Evolutionary conservation across 2,888 invertebrate species (phyloP).

Genomic region (Cyclophora punctaria): DNA sequence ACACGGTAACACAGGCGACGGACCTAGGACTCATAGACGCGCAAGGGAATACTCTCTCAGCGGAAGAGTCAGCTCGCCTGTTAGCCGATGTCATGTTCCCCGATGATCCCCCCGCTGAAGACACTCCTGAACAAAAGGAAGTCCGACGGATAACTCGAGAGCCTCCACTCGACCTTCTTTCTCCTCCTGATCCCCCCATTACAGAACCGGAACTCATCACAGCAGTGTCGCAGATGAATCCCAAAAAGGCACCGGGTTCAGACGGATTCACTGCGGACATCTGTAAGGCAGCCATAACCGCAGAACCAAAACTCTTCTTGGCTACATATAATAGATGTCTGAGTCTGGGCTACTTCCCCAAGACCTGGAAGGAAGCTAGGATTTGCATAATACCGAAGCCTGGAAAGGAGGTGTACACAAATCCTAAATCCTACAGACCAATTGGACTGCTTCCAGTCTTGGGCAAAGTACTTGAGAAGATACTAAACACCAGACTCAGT

Average conservation of each 20-base stretch:
- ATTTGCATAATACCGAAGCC: too few species aligned
- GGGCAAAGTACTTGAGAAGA: neutral
- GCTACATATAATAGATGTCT: conserved; percentile 1
- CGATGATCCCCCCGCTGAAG: neutral
- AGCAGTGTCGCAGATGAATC: neutral
- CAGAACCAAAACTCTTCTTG: neutral
- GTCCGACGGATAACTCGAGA: neutral
- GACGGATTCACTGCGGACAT: conserved; percentile 7
- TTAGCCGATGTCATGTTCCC: neutral
- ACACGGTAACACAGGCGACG: conserved; percentile 1
- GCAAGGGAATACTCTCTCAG: neutral
- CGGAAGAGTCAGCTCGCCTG: neutral
- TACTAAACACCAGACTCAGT: neutral
- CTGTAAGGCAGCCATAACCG: neutral
- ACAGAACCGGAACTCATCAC: conserved; percentile 3
- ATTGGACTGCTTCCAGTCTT: neutral
- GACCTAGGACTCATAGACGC: neutral
- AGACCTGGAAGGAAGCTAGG: conserved; percentile 1
- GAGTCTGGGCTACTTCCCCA: neutral
- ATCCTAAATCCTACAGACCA: conserved; percentile 2
- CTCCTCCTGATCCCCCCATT: conserved; percentile 9
- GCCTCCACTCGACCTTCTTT: neutral
- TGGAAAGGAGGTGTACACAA: neutral
- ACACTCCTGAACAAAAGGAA: conserved; percentile 1
- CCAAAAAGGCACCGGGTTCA: conserved; percentile 6